Evolutionary conservation across 2,888 invertebrate species (phyloP).

Genomic region (Myopa tessellatipennis): DNA sequence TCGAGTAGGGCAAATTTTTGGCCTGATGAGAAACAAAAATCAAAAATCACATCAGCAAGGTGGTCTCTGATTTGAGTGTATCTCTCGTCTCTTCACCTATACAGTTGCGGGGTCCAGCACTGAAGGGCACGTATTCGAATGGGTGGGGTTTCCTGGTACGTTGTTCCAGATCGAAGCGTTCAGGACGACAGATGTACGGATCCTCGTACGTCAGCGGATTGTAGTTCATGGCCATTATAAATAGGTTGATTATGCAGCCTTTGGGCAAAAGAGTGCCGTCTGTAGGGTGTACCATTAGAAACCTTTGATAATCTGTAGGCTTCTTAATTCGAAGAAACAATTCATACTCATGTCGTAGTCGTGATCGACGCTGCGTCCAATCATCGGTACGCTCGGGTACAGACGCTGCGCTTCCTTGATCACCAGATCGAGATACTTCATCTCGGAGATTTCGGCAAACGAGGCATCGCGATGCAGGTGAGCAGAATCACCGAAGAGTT

Average conservation of each 20-base stretch:
- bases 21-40: constrained; percentile 50
- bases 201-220: constrained; percentile 60
- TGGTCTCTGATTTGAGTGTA: no score
- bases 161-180: constrained; percentile 69
- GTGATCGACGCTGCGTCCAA: constrained; percentile 56
- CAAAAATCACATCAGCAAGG: neutral
- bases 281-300: constrained; percentile 45
- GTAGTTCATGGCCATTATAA: constrained; percentile 58
- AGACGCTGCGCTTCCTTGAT: constrained; percentile 62
- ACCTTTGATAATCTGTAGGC: neutral
- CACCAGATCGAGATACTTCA: constrained; percentile 64
- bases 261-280: constrained; percentile 61
- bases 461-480: constrained; percentile 57
- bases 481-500: constrained; percentile 63
- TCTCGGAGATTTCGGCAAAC: constrained; percentile 59
- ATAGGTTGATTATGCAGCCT: constrained; percentile 54
- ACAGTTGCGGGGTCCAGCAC: constrained; percentile 75
- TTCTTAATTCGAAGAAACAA: neutral
- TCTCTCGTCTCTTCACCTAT: constrained; percentile 59
- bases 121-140: constrained; percentile 73
- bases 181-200: constrained; percentile 68
- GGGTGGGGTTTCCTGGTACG: constrained; percentile 64
- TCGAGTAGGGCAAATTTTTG: constrained; percentile 71
- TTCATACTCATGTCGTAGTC: constrained; percentile 59
- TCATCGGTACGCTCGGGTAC: constrained; percentile 64